A percentile compares a stretch with the other conserved stretches of the same genome.
phyloP scores from a whole-genome alignment of 1,140 invertebrate genomes.

The Zaprionus gabonicus region DNA sequence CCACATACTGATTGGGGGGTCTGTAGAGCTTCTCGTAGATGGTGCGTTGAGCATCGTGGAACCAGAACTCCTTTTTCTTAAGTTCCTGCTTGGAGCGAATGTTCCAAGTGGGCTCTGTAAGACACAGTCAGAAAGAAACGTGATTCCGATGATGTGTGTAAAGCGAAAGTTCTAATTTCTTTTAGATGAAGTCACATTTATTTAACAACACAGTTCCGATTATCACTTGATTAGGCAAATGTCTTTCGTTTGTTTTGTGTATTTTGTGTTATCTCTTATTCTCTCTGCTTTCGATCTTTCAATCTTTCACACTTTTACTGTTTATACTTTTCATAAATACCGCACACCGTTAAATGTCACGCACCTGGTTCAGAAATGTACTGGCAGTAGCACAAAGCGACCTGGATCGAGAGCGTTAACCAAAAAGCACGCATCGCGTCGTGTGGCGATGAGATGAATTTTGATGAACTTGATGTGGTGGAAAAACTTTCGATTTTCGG shows the following conservation, averaged over 20 bases:
- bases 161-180: slow-evolving; percentile 29
- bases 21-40: slow-evolving; percentile 61
- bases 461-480: slow-evolving; percentile 7
- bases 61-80: slow-evolving; percentile 71
- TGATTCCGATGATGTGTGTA: neutral
- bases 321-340: slow-evolving; percentile 23
- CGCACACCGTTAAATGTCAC: slow-evolving; percentile 53
- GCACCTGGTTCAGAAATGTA: slow-evolving; percentile 76
- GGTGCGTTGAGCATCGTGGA: slow-evolving; percentile 63
- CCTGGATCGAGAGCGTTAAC: slow-evolving; percentile 55
- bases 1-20: slow-evolving; percentile 82
- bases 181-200: slow-evolving; percentile 5
- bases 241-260: slow-evolving; percentile 57
- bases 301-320: slow-evolving; percentile 32
- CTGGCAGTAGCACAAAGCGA: slow-evolving; percentile 61
- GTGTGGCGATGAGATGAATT: slow-evolving; percentile 41
- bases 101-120: slow-evolving; percentile 57
- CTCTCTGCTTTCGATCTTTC: slow-evolving; percentile 23
- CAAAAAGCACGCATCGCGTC: slow-evolving; percentile 56
- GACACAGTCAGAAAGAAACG: neutral
- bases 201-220: slow-evolving; percentile 42
- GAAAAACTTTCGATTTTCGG: slow-evolving; percentile 53
- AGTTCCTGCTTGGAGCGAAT: slow-evolving; percentile 43
- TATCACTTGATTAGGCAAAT: slow-evolving; percentile 67
- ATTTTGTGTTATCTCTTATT: slow-evolving; percentile 30